phyloP scores from a whole-genome alignment of 2,888 invertebrate species.

The Rhaphigaster nebulosa region DNA sequence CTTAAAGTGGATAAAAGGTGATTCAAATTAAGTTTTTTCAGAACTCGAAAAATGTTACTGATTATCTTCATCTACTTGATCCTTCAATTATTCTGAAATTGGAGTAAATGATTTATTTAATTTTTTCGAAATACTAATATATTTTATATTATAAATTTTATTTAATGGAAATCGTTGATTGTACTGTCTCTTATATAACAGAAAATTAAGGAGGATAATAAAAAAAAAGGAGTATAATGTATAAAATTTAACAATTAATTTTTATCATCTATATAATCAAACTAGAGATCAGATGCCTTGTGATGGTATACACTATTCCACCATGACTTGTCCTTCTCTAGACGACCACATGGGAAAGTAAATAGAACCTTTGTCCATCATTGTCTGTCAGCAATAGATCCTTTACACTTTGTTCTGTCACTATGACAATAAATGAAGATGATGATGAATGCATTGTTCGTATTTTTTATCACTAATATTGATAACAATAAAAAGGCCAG shows the following conservation, averaged over 20 bases:
- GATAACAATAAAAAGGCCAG: background rate
- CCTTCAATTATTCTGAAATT: no score
- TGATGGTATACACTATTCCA: background rate
- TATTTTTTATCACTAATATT: background rate
- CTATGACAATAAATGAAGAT: background rate
- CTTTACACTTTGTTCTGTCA: background rate
- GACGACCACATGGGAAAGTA: background rate
- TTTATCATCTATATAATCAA: background rate
- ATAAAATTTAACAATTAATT: background rate
- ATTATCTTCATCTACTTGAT: no score
- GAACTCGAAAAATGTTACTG: no score
- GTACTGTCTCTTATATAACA: no score
- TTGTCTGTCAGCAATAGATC: background rate
- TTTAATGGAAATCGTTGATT: no score
- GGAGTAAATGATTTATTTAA: no score
- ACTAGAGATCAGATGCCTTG: background rate
- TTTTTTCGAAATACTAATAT: no score
- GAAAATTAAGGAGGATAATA: no score
- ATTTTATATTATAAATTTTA: no score
- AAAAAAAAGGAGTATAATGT: no score
- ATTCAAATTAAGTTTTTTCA: no score
- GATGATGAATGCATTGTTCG: background rate
- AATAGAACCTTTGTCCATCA: background rate
- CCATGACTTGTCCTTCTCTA: background rate
- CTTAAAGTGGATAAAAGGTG: no score